A percentile compares a stretch with the other conserved stretches of the same genome.
phyloP scores from a whole-genome alignment of 2,113 vertebrate species.

The Chauna torquata region DNA sequence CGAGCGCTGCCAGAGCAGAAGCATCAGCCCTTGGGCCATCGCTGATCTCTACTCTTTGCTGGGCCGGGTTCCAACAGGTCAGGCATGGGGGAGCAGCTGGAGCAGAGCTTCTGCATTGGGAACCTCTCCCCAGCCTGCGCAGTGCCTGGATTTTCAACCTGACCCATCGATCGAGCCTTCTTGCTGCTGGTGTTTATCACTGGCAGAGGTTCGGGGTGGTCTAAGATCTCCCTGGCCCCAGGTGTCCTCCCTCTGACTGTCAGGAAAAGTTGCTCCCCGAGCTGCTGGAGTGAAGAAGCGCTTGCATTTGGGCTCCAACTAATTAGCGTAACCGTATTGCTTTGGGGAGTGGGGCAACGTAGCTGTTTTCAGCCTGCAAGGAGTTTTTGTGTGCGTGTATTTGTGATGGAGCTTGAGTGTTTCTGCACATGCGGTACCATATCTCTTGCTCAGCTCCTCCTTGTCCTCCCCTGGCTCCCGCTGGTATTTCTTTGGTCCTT shows the following conservation, averaged over 20 bases:
- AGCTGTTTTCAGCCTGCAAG: not conserved
- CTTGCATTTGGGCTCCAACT: rapidly evolving
- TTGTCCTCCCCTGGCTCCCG: not conserved
- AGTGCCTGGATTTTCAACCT: not conserved
- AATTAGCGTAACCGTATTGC: rapidly evolving
- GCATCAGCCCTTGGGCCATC: rapidly evolving
- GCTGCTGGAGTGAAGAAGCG: not conserved
- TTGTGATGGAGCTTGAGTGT: not conserved
- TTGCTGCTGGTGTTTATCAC: not conserved
- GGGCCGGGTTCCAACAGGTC: not conserved
- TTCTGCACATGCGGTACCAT: rapidly evolving
- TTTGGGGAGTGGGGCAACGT: not conserved
- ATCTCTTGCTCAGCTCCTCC: not conserved
- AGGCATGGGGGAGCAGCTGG: rapidly evolving
- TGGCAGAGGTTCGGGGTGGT: not conserved
- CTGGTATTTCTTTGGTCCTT: not conserved
- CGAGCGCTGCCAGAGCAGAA: not conserved
- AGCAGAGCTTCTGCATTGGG: not conserved
- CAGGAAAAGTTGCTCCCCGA: not conserved
- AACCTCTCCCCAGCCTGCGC: not conserved
- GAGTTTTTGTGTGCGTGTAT: not conserved
- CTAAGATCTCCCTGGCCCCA: rapidly evolving
- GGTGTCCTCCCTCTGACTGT: not conserved
- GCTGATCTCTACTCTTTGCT: not conserved
- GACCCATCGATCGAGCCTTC: not conserved